Evolutionary conservation across 2,797 vertebrate species (phyloP), one percentile per base, ranked within the genome.

Genomic region (Thamnophis elegans): DNA sequence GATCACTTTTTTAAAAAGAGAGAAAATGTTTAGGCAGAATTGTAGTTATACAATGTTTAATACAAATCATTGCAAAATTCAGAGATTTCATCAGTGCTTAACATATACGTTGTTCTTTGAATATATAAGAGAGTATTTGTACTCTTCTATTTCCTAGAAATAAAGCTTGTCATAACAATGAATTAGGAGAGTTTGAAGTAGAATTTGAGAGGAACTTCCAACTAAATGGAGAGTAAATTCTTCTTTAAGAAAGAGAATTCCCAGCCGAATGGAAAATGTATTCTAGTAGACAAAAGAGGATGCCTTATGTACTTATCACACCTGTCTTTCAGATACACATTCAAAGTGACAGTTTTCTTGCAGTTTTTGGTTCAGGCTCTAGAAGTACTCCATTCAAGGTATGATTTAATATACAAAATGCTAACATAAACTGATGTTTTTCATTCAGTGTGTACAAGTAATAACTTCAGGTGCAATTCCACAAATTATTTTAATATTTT

Each of bases 61-160:
- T 87, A 11, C 0, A 5, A 85, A 55, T 59, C 0, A 14, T 2
- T 86, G 90, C 58, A 32, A 73, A 89, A 85, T 88, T 16, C 18
- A 87, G 28, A 1, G 6, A n/a, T 59, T 87, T 93, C 91, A n/a
- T n/a, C 32, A 87, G 55, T 9, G 87, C 93, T 95, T 92, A 87
- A 85, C 4, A 87, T 11, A 92, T 85, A 88, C 9, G 22, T 87
- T 90, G 28, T 6, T 60, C 90, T 65, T 93, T 5, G 0, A 47
- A 78, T 22, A 78, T 78, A 42, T 42, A 42, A 42, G 73, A 78
- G 36, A 78, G 9, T 78, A 47, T 11, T 42, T 78, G 36, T 42
- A 78, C 36, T 20, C 32, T 92, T 16, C 2, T 55, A 89, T 22
- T 5, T 62, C 54, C 47, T 87, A 36, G 28, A 85, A 85, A 90